phyloP scores from a whole-genome alignment of 2,888 invertebrate genomes.

The Pediacus dermestoides region DNA sequence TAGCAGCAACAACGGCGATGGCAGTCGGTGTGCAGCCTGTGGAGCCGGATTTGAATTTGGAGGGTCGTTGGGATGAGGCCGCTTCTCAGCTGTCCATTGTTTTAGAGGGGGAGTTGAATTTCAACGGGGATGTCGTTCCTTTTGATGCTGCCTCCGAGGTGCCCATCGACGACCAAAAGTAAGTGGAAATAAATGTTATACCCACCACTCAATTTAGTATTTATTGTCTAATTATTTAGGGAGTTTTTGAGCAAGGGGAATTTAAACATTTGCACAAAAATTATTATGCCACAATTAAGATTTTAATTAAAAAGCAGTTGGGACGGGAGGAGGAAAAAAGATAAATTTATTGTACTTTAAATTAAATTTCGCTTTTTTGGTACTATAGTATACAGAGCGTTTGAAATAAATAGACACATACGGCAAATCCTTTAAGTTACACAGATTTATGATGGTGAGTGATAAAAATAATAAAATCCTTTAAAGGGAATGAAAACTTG shows the following conservation, averaged over 20 bases:
- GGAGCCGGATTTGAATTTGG: slow-evolving; percentile 33
- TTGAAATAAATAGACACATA: no score
- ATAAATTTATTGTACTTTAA: no score
- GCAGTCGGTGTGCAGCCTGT: slow-evolving; percentile 7
- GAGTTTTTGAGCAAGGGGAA: neutral
- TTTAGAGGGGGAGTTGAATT: slow-evolving; percentile 52
- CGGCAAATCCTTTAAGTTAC: no score
- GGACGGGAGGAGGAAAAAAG: no score
- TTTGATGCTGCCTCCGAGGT: slow-evolving; percentile 84
- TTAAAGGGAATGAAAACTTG: no score
- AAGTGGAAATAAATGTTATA: slow-evolving; percentile 43
- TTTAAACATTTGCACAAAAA: slow-evolving; percentile 1
- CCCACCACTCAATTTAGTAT: neutral
- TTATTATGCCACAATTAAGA: no score
- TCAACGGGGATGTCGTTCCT: slow-evolving; percentile 64
- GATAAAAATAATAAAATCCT: no score
- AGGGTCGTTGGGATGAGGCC: slow-evolving; percentile 64
- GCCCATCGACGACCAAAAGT: slow-evolving; percentile 88
- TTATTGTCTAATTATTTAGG: slow-evolving; percentile 4
- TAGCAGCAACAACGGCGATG: slow-evolving; percentile 14
- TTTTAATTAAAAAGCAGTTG: no score
- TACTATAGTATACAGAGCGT: no score
- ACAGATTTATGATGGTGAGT: no score
- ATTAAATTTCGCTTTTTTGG: no score
- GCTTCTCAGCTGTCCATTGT: slow-evolving; percentile 47